Evolutionary conservation across 2,797 vertebrate species (phyloP).

Genomic region (Sebastes cheni): DNA sequence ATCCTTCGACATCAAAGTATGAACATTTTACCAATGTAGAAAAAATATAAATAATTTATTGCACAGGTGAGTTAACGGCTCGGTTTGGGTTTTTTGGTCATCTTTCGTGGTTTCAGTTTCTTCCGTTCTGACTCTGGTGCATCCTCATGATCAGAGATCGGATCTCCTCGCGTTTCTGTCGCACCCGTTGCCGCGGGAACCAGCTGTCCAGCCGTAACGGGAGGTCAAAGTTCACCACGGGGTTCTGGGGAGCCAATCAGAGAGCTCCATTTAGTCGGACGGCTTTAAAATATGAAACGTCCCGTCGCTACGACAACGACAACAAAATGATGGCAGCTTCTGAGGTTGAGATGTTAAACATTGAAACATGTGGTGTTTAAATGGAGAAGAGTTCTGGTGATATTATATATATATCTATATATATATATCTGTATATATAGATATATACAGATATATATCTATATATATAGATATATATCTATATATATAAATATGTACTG

Average conservation of each 20-base stretch:
- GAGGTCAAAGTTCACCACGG: conserved; percentile 90
- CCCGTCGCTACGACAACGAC: too few relatives aligned
- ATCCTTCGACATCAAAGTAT: neutral
- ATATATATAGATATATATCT: too few relatives aligned
- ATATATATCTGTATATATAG: too few relatives aligned
- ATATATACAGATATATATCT: too few relatives aligned
- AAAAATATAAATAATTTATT: conserved; percentile 3
- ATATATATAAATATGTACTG: too few relatives aligned
- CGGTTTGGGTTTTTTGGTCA: neutral
- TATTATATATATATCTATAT: too few relatives aligned
- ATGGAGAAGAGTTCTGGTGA: too few relatives aligned
- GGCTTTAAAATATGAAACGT: too few relatives aligned
- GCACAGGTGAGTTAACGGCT: neutral
- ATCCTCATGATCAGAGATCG: conserved; percentile 88
- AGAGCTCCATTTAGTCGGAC: conserved; percentile 6
- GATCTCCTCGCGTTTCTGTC: conserved; percentile 91
- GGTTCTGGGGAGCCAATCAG: conserved; percentile 83
- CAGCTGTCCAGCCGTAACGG: conserved; percentile 87
- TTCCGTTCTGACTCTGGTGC: conserved; percentile 80
- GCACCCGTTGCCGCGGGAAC: conserved; percentile 90
- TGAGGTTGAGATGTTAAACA: too few relatives aligned
- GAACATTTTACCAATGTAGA: neutral
- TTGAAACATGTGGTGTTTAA: too few relatives aligned
- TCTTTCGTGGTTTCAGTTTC: conserved; percentile 22
- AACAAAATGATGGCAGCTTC: too few relatives aligned